A percentile compares a stretch with the other conserved stretches of the same genome.
Conservation (phyloP, 2,888 invertebrate species). For the Chrysotoxum bicinctum region DNA sequence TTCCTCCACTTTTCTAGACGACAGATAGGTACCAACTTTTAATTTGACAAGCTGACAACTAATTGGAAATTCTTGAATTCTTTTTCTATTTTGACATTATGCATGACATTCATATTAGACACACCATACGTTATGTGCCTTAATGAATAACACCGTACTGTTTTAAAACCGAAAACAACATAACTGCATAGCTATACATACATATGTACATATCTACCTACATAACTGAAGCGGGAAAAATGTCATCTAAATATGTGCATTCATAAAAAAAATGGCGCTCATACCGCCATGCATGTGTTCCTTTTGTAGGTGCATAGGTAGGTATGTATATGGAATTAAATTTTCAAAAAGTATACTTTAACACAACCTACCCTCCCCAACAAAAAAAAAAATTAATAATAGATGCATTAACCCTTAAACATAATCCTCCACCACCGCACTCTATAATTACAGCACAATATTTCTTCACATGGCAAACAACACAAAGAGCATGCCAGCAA, state of each 20-base stretch:
- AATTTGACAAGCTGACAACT: too few species aligned
- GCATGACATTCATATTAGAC: not conserved
- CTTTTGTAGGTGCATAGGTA: not conserved
- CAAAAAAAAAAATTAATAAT: conserved; percentile 49
- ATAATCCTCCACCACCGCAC: conserved; percentile 16
- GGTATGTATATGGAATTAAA: conserved; percentile 21
- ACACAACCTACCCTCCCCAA: conserved; percentile 13
- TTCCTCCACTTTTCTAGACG: too few species aligned
- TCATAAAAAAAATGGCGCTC: conserved; percentile 56
- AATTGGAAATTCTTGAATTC: too few species aligned
- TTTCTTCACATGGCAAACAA: conserved; percentile 25
- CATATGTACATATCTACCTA: not conserved
- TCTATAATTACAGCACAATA: conserved; percentile 58
- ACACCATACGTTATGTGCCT: not conserved
- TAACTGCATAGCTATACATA: not conserved
- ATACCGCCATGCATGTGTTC: not conserved
- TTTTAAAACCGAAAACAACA: not conserved
- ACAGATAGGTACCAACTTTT: too few species aligned
- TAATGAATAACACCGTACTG: not conserved
- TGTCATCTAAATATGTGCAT: not conserved
- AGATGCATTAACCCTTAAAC: conserved; percentile 58
- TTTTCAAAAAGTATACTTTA: conserved; percentile 16
- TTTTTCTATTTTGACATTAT: too few species aligned
- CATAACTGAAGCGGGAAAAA: not conserved
- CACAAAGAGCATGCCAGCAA: conserved; percentile 10